Base-by-base conservation (phyloP, 1,140 invertebrate genomes). In the Rhagoletis zephyria region DNA sequence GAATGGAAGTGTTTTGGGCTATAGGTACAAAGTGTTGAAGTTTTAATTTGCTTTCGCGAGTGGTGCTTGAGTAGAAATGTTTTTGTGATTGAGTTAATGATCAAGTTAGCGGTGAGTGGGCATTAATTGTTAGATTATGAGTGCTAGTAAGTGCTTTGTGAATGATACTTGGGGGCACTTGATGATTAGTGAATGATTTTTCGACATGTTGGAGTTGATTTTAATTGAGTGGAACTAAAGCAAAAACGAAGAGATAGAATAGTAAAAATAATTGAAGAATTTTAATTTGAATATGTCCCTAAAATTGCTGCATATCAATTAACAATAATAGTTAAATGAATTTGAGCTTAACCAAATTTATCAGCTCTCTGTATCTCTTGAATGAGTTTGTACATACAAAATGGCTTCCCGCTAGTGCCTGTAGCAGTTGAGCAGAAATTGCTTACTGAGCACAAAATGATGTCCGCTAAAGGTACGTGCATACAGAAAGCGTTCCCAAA, bases 121-220 rank as follows among this genome's bases (percentile, higher is more conserved):
- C 74, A n/a, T 81, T 81, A 81, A 81, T 81, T 81, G 48, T 81
- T 81, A 51, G 12, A 56, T 56, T 56, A 19, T 56, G 74, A 81
- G 48, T 48, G 74, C 45, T 3, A 9, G 45, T 2, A 51, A 81
- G 74, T 56, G 12, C 16, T n/a, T 42, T 56, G 51, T 81, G 16
- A 9, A 81, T 81, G 48, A 56, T 9, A 81, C 3, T 5, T 51
- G 2, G 30, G 45, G 16, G 51, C 14, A 16, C 51, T 81, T 74
- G 12, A 16, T 45, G 42, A 74, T 74, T 74, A n/a, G 67, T 74
- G 45, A 16, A 42, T 16, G 14, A 3, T 74, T 16, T 74, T 74
- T 74, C 14, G 67, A 4, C 14, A 45, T 74, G 16, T 42, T 6
- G 4, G 19, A n/a, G 63, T 40, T 4, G 1, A 2, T 67, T 42